Conservation (phyloP, 2,888 invertebrate genomes). For the Willowsia nigromaculata region DNA sequence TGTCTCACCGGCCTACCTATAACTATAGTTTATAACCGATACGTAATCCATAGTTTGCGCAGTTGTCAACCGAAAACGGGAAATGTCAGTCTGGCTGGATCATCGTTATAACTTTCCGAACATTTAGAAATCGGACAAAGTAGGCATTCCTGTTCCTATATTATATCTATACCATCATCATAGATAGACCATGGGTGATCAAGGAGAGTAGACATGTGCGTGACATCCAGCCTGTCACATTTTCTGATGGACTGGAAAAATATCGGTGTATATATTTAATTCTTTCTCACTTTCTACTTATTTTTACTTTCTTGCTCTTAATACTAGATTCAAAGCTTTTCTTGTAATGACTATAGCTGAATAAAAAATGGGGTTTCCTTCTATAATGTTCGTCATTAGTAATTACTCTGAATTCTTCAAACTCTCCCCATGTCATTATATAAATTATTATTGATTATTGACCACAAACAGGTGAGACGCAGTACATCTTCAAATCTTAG, state of each 20-base stretch:
- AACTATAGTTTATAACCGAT: not conserved
- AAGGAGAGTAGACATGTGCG: not conserved
- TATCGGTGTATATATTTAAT: not conserved
- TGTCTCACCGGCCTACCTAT: not conserved
- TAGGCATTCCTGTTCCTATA: not conserved
- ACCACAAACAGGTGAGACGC: too few relatives aligned
- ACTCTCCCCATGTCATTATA: too few relatives aligned
- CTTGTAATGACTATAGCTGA: too few relatives aligned
- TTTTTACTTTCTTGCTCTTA: too few relatives aligned
- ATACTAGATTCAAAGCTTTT: too few relatives aligned
- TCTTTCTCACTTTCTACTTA: not conserved
- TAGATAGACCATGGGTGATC: not conserved
- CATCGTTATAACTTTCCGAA: not conserved
- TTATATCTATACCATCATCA: not conserved
- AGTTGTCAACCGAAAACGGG: not conserved
- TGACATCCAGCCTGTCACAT: not conserved
- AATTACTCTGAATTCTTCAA: too few relatives aligned
- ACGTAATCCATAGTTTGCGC: not conserved
- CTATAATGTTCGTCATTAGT: too few relatives aligned
- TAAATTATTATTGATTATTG: too few relatives aligned
- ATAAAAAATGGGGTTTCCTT: too few relatives aligned
- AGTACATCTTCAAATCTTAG: too few relatives aligned
- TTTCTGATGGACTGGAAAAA: not conserved
- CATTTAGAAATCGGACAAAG: not conserved
- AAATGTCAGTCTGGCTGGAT: conserved; percentile 8